phyloP scores from a whole-genome alignment of 2,888 invertebrate species.

The Drosophila birchii region DNA sequence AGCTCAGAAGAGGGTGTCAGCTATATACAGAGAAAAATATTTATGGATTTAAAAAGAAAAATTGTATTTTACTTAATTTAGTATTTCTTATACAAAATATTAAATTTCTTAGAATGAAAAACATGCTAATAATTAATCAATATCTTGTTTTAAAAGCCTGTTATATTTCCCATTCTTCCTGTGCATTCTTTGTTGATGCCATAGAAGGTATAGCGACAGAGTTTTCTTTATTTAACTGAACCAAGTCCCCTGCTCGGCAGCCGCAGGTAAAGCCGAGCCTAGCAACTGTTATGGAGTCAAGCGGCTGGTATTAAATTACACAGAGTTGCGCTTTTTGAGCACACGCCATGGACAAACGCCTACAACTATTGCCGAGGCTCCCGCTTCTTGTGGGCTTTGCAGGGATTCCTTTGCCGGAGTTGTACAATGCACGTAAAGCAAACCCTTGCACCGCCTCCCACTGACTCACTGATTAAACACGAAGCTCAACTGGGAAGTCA shows the following conservation, averaged over 20 bases:
- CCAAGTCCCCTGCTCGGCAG: constrained; percentile 17
- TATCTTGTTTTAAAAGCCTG: neutral
- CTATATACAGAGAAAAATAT: neutral
- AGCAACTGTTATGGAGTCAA: constrained; percentile 39
- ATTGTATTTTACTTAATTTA: no score
- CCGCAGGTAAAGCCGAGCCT: constrained; percentile 11
- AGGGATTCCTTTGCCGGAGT: constrained; percentile 55
- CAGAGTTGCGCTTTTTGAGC: constrained; percentile 53
- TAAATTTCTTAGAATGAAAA: neutral
- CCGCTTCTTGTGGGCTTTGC: constrained; percentile 47
- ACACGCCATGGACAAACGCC: constrained; percentile 47
- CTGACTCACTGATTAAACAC: constrained; percentile 60
- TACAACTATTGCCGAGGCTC: constrained; percentile 14
- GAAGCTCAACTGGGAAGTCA: neutral
- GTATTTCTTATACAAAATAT: neutral
- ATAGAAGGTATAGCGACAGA: constrained; percentile 55
- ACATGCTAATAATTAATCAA: neutral
- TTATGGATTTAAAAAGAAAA: neutral
- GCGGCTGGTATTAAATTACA: constrained; percentile 59
- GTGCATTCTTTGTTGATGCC: constrained; percentile 37
- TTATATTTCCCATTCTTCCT: neutral
- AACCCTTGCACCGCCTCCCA: constrained; percentile 29
- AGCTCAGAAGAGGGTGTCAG: constrained; percentile 35
- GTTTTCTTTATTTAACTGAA: constrained; percentile 48
- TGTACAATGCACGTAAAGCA: constrained; percentile 10